Base-by-base conservation (phyloP, 2,888 invertebrate species). In the Lottia scabra region DNA sequence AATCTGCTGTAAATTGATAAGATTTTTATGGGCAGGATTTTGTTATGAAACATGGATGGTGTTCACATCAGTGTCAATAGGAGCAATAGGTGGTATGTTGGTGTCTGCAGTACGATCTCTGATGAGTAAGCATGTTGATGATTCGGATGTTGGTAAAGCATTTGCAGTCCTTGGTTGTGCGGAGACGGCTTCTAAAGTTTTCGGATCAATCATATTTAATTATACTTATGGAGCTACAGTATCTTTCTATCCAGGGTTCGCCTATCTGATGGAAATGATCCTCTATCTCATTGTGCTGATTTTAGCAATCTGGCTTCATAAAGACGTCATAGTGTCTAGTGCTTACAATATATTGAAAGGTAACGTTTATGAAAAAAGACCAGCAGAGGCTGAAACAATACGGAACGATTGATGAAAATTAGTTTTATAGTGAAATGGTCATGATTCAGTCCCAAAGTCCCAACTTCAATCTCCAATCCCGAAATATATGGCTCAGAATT, bases 111-210 rank as follows among this genome's bases (percentile, higher is more conserved):
- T 82, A 44, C 83, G 88, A 69, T 88, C 88, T n/a, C n/a, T n/a
- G n/a, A 0, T 73, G 87, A 88, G 88, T 74, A 89, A 89, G 75
- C 75, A 82, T 5, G 87, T 87, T 12, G 73, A 78, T 23, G 85
- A 87, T 30, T 81, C 87, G 64, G 89, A 89, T 72, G 77, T 87
- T 16, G 88, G 89, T 0, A 88, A 88, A 74, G 80, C 83, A 16
- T 89, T 89, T 72, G 85, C 88, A 5, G 75, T 89, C 15, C 76
- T 88, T 1, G 85, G 88, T 6, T 82, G 85, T 67, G 85, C 84
- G 0, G 89, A 89, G 75, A 87, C 89, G 0, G 77, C 84, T 0
- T 83, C 88, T 0, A 87, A 84, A 70, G 78, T 88, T 0, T 27
- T 88, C 8, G 89, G 88, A 0, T 80, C 85, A 0, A 75, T 87